Evolutionary conservation across 2,888 invertebrate genomes (phyloP).

Genomic region (Napeogenes sylphis): DNA sequence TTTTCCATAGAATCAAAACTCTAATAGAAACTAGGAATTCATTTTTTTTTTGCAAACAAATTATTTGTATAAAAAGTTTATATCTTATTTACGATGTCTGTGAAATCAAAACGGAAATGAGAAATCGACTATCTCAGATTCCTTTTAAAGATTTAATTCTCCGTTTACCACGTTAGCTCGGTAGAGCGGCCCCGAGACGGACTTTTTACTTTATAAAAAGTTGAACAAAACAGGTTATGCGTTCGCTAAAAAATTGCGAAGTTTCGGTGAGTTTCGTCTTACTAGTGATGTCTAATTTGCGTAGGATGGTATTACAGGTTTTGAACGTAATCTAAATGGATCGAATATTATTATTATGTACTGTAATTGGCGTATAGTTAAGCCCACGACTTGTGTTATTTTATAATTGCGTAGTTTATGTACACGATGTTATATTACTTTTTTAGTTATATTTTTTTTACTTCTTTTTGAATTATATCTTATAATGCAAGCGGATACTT

Average conservation of each 20-base stretch:
- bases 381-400: neutral
- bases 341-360: conserved; percentile 19
- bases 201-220: conserved; percentile 32
- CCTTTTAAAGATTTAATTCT: conserved; percentile 26
- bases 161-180: conserved; percentile 28
- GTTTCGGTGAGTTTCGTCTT: conserved; percentile 17
- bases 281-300: conserved; percentile 36
- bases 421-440: too few species aligned
- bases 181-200: conserved; percentile 26
- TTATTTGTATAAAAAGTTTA: conserved; percentile 6
- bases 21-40: too few species aligned
- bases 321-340: conserved; percentile 29
- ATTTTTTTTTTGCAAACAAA: too few species aligned
- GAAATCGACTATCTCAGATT: conserved; percentile 27
- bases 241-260: conserved; percentile 27
- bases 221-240: conserved; percentile 33
- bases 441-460: too few species aligned
- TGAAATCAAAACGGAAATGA: conserved; percentile 28
- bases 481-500: conserved; percentile 43
- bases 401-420: neutral
- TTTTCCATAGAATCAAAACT: too few species aligned
- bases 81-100: conserved; percentile 19
- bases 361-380: conserved; percentile 1
- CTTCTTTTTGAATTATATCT: conserved; percentile 20
- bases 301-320: conserved; percentile 30